Percentiles rank a stretch among this genome's conserved stretches.
Conservation (phyloP, 2,888 invertebrate genomes). For the Conistra vaccinii region DNA sequence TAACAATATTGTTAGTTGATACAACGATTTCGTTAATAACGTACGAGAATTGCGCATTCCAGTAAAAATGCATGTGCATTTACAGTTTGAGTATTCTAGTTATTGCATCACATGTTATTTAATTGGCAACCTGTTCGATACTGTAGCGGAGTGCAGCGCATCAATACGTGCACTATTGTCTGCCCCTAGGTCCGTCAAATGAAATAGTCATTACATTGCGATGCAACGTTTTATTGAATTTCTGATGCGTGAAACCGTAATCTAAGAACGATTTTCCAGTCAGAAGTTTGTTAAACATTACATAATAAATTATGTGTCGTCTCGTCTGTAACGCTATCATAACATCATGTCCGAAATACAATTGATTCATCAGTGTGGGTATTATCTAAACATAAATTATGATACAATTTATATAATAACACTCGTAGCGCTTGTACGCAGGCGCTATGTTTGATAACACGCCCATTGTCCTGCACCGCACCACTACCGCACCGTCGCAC, state of each 20-base stretch:
- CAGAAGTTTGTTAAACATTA: slow-evolving; percentile 33
- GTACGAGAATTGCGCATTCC: slow-evolving; percentile 9
- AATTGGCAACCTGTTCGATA: slow-evolving; percentile 44
- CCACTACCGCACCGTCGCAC: not conserved
- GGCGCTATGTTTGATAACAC: slow-evolving; percentile 64
- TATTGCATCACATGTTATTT: slow-evolving; percentile 53
- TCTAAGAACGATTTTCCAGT: slow-evolving; percentile 29
- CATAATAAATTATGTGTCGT: slow-evolving; percentile 30
- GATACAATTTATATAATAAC: slow-evolving; percentile 62
- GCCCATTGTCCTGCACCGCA: slow-evolving; percentile 52
- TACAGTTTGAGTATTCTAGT: slow-evolving; percentile 36
- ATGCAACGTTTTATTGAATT: slow-evolving; percentile 42
- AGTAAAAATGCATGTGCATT: too few relatives aligned
- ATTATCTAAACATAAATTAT: slow-evolving; percentile 63
- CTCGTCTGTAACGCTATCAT: slow-evolving; percentile 43
- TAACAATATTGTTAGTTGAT: slow-evolving; percentile 12
- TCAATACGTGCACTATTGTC: slow-evolving; percentile 35
- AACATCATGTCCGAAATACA: slow-evolving; percentile 63
- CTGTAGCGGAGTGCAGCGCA: slow-evolving; percentile 13
- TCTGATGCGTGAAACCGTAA: slow-evolving; percentile 36
- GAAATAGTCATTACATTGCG: slow-evolving; percentile 36
- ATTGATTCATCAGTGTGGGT: slow-evolving; percentile 58
- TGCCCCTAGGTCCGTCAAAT: slow-evolving; percentile 23
- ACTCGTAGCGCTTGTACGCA: slow-evolving; percentile 29
- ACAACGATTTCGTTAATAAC: slow-evolving; percentile 26